Evolutionary conservation across 2,888 invertebrate species (phyloP).

Genomic region (Euproctis similis): DNA sequence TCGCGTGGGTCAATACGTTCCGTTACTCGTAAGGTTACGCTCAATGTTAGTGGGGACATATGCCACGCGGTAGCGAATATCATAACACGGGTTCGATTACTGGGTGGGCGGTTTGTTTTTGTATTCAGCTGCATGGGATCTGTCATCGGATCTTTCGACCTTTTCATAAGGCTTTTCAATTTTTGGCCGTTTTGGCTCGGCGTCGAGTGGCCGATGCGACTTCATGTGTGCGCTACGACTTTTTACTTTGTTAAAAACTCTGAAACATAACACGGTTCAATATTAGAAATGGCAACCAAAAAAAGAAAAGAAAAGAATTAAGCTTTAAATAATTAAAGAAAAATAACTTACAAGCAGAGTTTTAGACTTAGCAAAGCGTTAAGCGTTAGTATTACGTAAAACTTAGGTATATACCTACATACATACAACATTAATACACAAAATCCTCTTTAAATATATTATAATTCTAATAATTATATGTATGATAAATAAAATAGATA

Average conservation of each 20-base stretch:
- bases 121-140: conserved; percentile 58
- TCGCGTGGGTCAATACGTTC: conserved; percentile 4
- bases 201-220: conserved; percentile 94
- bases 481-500: conserved; percentile 49
- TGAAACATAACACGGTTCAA: conserved; percentile 77
- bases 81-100: conserved; percentile 38
- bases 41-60: conserved; percentile 22
- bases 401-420: conserved; percentile 48
- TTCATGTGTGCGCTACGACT: conserved; percentile 99
- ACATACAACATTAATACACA: conserved; percentile 52
- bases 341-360: conserved; percentile 33
- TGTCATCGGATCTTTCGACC: conserved; percentile 70
- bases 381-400: conserved; percentile 52
- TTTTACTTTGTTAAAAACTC: conserved; percentile 98
- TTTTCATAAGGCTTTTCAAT: conserved; percentile 77
- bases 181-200: conserved; percentile 83
- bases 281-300: conserved; percentile 63
- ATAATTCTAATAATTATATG: conserved; percentile 38
- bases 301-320: conserved; percentile 28
- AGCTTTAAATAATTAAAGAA: conserved; percentile 34
- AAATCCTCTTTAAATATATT: conserved; percentile 39
- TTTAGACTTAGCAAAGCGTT: conserved; percentile 47
- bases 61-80: conserved; percentile 22
- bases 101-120: conserved; percentile 54
- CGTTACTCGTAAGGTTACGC: conserved; percentile 16